Evolutionary conservation across 1,140 invertebrate species (phyloP), one percentile per base, ranked within the genome.

Genomic region (Magallana gigas): DNA sequence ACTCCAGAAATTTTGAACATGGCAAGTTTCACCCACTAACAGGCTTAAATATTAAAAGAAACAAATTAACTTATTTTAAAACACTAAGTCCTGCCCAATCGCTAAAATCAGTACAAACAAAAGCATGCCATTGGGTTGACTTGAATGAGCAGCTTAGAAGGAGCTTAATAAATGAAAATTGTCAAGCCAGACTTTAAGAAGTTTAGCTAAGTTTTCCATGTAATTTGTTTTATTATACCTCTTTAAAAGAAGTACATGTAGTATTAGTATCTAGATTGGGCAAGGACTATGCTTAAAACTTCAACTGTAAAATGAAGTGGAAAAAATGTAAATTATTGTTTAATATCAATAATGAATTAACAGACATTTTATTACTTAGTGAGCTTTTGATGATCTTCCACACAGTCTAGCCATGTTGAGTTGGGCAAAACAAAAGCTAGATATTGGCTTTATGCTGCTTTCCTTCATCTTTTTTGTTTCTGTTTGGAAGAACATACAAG

Each of bases 21-120:
- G 68, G 68, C 68, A 76, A 76, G 68, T 76, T 29, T 76, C 68
- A 76, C 23, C 68, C 23, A 76, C 68, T 76, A 76, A 76, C 68
- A 48, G 68, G 68, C 68, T 76, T 76, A 76, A 29, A 76, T 36
- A 76, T 29, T 18, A 29, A 29, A 76, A 29, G 68, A 76, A 29
- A 8, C 23, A 76, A 23, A 29, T 23, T 76, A 76, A 29, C 23
- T 48, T 48, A 48, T 48, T 18, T 76, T 23, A 29, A 9, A 76
- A 76, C 23, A 12, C 23, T 36, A 29, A 29, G 68, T 76, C 68
- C 68, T 23, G 68, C 68, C 68, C 68, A 23, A 76, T 76, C 68
- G 23, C 68, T 76, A 29, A 76, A 18, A 76, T 8, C 23, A 29
- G 14, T 29, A 71, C 18, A 71, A 8, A 23, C 5, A 62, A 18